Evolutionary conservation across 2,797 vertebrate species (phyloP).

Genomic region (Tauraco hartlaubi): DNA sequence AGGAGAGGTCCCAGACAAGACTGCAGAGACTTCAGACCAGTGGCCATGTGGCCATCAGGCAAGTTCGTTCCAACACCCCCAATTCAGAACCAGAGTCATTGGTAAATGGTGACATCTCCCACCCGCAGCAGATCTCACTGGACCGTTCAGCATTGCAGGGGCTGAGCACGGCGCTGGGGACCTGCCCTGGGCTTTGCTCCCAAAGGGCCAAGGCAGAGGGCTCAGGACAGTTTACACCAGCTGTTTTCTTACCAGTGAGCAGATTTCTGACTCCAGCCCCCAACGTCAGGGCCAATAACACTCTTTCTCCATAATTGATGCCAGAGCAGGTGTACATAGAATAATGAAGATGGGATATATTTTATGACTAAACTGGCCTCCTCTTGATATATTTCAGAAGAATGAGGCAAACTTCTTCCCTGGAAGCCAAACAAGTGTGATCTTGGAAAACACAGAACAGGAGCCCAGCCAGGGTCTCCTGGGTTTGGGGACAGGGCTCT

Average conservation of each 20-base stretch:
- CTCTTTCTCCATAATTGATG: not conserved
- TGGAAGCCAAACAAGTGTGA: not conserved
- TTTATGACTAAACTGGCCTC: not conserved
- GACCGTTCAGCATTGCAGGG: not conserved
- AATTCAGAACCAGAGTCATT: not conserved
- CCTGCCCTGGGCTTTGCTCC: not conserved
- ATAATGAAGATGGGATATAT: not conserved
- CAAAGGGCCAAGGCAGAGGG: too few relatives aligned
- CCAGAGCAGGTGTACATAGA: rapidly evolving
- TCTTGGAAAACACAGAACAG: not conserved
- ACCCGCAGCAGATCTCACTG: not conserved
- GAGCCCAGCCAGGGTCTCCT: not conserved
- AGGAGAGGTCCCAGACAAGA: not conserved
- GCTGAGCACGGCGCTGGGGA: not conserved
- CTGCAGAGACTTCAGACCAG: not conserved
- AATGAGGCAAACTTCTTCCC: not conserved
- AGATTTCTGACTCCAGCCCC: not conserved
- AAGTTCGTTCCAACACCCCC: not conserved
- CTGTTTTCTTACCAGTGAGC: not conserved
- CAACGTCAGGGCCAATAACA: rapidly evolving
- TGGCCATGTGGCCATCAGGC: not conserved
- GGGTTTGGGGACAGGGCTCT: not conserved
- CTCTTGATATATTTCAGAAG: not conserved
- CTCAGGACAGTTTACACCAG: rapidly evolving
- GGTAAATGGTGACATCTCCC: not conserved